Evolutionary conservation across 2,888 invertebrate genomes (phyloP), one percentile per base, ranked within the genome.

Genomic region (Dryocosmus kuriphilus): DNA sequence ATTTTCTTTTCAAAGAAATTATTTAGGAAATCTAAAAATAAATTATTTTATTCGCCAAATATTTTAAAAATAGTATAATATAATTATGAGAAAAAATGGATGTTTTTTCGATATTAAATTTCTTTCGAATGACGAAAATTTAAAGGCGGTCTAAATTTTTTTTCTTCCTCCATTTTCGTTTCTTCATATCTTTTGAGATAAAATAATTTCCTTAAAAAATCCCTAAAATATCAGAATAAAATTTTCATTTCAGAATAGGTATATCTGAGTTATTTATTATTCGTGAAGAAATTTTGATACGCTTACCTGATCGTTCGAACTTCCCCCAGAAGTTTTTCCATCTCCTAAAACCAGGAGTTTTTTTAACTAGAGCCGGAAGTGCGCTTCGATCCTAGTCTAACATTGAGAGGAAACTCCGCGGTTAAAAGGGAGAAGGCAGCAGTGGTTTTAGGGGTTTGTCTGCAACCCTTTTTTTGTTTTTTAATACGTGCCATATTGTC

Each of bases 391-490:
- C 84, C 84, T 77, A 77, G 82, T 77, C 51, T 71, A 71, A 71
- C 71, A 71, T 71, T 71, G 51, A 19, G 30, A 71, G 71, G 27
- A 71, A 71, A 71, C 51, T 71, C 32, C 51, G 51, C 30, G 76
- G 71, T 71, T 74, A 77, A 79, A 75, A 71, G 71, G 78, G 76
- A 63, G 63, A 76, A 79, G 67, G 76, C 67, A 76, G 76, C 73
- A 57, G 74, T 77, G 67, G 74, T 65, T 74, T 75, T 74, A 77
- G 77, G 78, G 63, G 76, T 77, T 71, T 71, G 46, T 30, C 46
- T 76, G 82, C 85, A 88, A 88, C 88, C 88, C 89, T 89, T 88
- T 85, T 87, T 88, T 87, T 89, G 85, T 86, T 88, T 88, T 88
- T 86, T 84, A 87, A 88, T 88, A 85, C 83, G 65, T 82, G 83